Evolutionary conservation across 1,140 invertebrate genomes (phyloP).

Genomic region (Drosophila seguyi): DNA sequence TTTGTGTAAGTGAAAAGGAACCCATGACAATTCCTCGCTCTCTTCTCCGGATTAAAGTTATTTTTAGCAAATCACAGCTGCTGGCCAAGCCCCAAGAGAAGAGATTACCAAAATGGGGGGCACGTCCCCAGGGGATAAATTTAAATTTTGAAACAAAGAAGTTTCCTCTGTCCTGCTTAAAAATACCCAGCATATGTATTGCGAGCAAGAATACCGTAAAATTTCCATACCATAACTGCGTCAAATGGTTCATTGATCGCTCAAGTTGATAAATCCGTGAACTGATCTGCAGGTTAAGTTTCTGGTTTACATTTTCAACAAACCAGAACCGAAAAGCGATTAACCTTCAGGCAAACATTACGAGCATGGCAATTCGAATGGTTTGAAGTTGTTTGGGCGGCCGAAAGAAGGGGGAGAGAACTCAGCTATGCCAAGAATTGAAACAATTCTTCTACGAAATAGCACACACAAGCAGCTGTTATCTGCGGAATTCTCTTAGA

Average conservation of each 20-base stretch:
- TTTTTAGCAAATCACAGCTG: slow-evolving; percentile 28
- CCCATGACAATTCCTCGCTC: not conserved
- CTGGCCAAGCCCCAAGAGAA: slow-evolving; percentile 47
- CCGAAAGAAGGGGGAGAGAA: not conserved
- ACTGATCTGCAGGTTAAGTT: slow-evolving; percentile 19
- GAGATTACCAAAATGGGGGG: slow-evolving; percentile 44
- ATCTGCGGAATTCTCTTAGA: slow-evolving; percentile 3
- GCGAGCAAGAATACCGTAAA: not conserved
- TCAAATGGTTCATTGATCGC: slow-evolving; percentile 50
- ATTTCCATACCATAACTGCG: slow-evolving; percentile 4
- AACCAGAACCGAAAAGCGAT: slow-evolving; percentile 10
- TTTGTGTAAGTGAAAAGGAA: not conserved
- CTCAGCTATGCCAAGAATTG: not conserved
- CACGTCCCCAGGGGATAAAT: slow-evolving; percentile 51
- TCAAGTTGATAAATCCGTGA: slow-evolving; percentile 34
- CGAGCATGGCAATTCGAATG: slow-evolving; percentile 6
- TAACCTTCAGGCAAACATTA: slow-evolving; percentile 46
- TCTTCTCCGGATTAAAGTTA: slow-evolving; percentile 14
- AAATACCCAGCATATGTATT: slow-evolving; percentile 12
- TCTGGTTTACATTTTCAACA: slow-evolving; percentile 23
- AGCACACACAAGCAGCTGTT: slow-evolving; percentile 9
- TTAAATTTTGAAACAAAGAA: slow-evolving; percentile 58
- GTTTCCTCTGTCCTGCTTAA: slow-evolving; percentile 17
- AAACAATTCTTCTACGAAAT: slow-evolving; percentile 13
- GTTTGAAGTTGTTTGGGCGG: slow-evolving; percentile 29